Evolutionary conservation across 2,888 invertebrate species (phyloP).

Genomic region (Gandaritis pyraliata): DNA sequence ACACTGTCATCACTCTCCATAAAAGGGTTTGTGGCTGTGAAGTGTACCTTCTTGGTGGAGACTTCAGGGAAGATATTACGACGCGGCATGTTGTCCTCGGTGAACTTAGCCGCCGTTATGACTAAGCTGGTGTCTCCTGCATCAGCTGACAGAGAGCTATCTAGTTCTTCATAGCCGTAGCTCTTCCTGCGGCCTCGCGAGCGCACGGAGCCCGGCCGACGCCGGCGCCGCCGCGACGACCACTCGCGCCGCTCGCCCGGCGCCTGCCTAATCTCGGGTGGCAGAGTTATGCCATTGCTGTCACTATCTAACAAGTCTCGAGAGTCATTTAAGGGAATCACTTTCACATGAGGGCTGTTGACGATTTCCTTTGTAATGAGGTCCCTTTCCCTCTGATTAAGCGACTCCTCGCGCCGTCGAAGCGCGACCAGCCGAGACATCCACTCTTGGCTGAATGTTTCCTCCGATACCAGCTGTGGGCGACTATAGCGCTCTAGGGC

Average conservation of each 20-base stretch:
- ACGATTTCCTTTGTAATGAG: slow-evolving; percentile 75
- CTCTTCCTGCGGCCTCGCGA: slow-evolving; percentile 63
- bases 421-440: slow-evolving; percentile 81
- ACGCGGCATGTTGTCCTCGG: slow-evolving; percentile 74
- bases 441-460: slow-evolving; percentile 84
- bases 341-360: slow-evolving; percentile 67
- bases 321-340: slow-evolving; percentile 56
- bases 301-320: slow-evolving; percentile 44
- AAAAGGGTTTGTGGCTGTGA: slow-evolving; percentile 75
- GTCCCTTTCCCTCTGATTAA: slow-evolving; percentile 79
- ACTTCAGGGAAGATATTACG: slow-evolving; percentile 73
- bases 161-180: slow-evolving; percentile 81
- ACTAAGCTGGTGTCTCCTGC: slow-evolving; percentile 81
- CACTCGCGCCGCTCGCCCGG: slow-evolving; percentile 49
- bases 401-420: slow-evolving; percentile 78
- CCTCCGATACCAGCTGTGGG: slow-evolving; percentile 81
- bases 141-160: slow-evolving; percentile 85
- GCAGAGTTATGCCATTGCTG: slow-evolving; percentile 75
- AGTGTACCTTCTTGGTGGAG: slow-evolving; percentile 75
- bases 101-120: slow-evolving; percentile 81
- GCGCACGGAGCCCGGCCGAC: slow-evolving; percentile 60
- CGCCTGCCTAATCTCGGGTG: slow-evolving; percentile 60
- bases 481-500: slow-evolving; percentile 58
- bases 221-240: slow-evolving; percentile 60
- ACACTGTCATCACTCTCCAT: slow-evolving; percentile 80